Conservation (phyloP, 2,888 invertebrate species). For the Andrena chrysosceles region DNA sequence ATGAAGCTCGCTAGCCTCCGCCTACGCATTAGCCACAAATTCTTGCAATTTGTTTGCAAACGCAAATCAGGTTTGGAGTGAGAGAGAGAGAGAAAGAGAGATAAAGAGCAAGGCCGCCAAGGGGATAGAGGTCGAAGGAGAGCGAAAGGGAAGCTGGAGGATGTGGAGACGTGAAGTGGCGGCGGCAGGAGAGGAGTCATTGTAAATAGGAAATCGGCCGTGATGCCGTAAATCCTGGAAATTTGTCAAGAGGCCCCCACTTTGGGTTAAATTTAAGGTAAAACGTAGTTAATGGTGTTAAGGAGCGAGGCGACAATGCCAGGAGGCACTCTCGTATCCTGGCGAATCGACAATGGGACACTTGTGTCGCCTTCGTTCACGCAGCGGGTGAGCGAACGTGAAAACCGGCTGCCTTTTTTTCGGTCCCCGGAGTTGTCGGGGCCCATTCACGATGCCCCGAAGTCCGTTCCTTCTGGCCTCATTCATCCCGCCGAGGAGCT, state of each 20-base stretch:
- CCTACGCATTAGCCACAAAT: not conserved
- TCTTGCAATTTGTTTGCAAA: not conserved
- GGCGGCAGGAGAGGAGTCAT: conserved; percentile 62
- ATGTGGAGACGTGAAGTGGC: conserved; percentile 48
- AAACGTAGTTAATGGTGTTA: conserved; percentile 84
- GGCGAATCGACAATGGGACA: conserved; percentile 79
- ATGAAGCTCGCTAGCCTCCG: not conserved
- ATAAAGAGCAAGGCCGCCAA: not conserved
- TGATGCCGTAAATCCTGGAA: conserved; percentile 77
- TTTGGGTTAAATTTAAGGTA: conserved; percentile 83
- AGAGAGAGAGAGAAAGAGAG: not conserved
- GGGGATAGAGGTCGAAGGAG: conserved; percentile 26
- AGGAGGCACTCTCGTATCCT: conserved; percentile 74
- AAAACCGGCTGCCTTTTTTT: conserved; percentile 70
- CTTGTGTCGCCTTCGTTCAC: conserved; percentile 79
- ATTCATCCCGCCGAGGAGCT: conserved; percentile 58
- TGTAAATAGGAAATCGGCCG: conserved; percentile 72
- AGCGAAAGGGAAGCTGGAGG: conserved; percentile 21
- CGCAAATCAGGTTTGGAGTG: conserved; percentile 21
- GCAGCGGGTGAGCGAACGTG: conserved; percentile 64
- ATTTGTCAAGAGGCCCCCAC: conserved; percentile 84
- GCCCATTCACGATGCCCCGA: conserved; percentile 24
- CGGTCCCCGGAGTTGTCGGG: conserved; percentile 24
- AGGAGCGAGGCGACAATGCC: conserved; percentile 78
- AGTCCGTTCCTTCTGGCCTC: conserved; percentile 56